These are phyloP conservation scores for Emmelina monodactyla DNA, from an alignment of 2,888 invertebrate species.

Conservation along the genomic window DNA sequence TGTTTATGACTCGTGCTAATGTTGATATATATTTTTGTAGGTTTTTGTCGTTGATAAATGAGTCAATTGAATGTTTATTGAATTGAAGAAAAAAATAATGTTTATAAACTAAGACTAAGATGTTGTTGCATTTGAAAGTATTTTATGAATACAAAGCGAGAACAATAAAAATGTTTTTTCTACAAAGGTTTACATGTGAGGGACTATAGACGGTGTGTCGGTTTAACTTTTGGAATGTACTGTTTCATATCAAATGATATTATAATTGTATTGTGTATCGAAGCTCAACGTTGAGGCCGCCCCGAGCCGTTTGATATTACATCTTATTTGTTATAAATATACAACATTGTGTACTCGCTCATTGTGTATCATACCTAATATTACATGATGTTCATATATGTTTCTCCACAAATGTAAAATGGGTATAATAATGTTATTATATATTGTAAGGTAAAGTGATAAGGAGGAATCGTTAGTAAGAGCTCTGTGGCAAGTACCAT, in stretches of 20 bases:
- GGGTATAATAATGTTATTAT: conserved; percentile 34
- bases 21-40: conserved; percentile 65
- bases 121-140: conserved; percentile 67
- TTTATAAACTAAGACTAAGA: conserved; percentile 62
- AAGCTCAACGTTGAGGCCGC: conserved; percentile 37
- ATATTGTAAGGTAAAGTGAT: conserved; percentile 32
- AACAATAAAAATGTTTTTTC: conserved; percentile 63
- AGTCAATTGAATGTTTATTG: conserved; percentile 65
- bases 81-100: conserved; percentile 55
- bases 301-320: conserved; percentile 45
- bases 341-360: conserved; percentile 24
- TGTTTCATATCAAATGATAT: conserved; percentile 58
- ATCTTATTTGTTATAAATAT: conserved; percentile 55
- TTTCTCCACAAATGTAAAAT: conserved; percentile 36
- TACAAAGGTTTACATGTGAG: conserved; percentile 61
- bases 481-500: conserved; percentile 24
- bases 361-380: conserved; percentile 10
- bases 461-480: conserved; percentile 34
- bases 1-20: conserved; percentile 56
- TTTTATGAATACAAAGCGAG: conserved; percentile 64
- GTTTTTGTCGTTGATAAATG: conserved; percentile 63
- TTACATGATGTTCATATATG: conserved; percentile 17
- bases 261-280: conserved; percentile 25
- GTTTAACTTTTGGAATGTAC: conserved; percentile 45
- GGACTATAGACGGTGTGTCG: conserved; percentile 44